Percentiles rank a stretch among this genome's conserved stretches.
phyloP scores from a whole-genome alignment of 2,888 invertebrate genomes.

The Zelleria hepariella region DNA sequence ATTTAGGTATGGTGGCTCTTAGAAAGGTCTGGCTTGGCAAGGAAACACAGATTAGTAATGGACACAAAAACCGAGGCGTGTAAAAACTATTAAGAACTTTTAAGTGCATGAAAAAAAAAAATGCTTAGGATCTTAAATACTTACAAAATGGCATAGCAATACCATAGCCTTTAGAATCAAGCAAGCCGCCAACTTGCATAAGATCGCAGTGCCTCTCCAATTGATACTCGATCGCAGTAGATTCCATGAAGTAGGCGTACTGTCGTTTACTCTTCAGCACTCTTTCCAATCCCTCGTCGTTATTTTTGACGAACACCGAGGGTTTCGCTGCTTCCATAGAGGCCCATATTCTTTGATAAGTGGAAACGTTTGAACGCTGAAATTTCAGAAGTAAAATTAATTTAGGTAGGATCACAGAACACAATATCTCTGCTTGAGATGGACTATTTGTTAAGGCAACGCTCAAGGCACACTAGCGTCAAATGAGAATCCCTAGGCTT shows the following conservation, averaged over 20 bases:
- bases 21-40: too few relatives aligned
- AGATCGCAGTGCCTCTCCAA: constrained; percentile 88
- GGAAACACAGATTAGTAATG: too few relatives aligned
- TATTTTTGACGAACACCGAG: constrained; percentile 85
- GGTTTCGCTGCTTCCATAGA: constrained; percentile 90
- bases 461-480: too few relatives aligned
- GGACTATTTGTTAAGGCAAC: too few relatives aligned
- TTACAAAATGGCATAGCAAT: constrained; percentile 92
- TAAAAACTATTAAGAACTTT: too few relatives aligned
- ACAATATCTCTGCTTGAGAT: too few relatives aligned
- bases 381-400: too few relatives aligned
- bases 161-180: constrained; percentile 93
- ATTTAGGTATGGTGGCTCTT: too few relatives aligned
- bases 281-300: constrained; percentile 88
- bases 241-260: constrained; percentile 98
- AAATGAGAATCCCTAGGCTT: too few relatives aligned
- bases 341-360: constrained; percentile 93
- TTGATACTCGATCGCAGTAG: constrained; percentile 93
- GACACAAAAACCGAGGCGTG: too few relatives aligned
- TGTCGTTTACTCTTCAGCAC: constrained; percentile 83
- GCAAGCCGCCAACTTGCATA: constrained; percentile 81
- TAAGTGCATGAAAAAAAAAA: too few relatives aligned
- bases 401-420: too few relatives aligned
- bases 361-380: constrained; percentile 88
- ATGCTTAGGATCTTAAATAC: constrained; percentile 41